phyloP scores from a whole-genome alignment of 1,140 invertebrate genomes.

The Drosophila gunungcola region DNA sequence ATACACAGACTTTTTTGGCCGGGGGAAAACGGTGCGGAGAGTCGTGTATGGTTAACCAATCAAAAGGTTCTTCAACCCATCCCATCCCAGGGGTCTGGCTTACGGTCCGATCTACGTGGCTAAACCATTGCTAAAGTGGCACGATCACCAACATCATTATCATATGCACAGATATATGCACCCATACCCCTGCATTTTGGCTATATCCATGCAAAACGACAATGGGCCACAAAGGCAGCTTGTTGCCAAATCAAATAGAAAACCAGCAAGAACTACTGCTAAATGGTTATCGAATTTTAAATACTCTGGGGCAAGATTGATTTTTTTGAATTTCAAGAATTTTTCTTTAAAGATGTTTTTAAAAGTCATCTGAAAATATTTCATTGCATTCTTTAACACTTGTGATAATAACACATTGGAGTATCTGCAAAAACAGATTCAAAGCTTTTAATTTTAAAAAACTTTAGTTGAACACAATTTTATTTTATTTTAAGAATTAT shows the following conservation, averaged over 20 bases:
- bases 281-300: too few species aligned
- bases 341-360: too few species aligned
- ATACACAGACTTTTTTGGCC: conserved; percentile 2
- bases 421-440: too few species aligned
- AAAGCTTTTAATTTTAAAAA: too few species aligned
- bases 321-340: too few species aligned
- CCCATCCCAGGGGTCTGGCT: conserved; percentile 34
- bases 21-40: not conserved
- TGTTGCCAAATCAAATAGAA: conserved; percentile 78
- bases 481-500: too few species aligned
- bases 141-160: conserved; percentile 82
- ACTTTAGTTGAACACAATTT: too few species aligned
- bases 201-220: conserved; percentile 39
- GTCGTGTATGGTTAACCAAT: conserved; percentile 72
- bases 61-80: conserved; percentile 81
- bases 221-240: conserved; percentile 51
- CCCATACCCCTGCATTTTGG: conserved; percentile 7
- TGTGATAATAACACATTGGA: too few species aligned
- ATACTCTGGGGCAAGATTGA: not conserved
- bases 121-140: conserved; percentile 81
- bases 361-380: too few species aligned
- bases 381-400: too few species aligned
- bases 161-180: conserved; percentile 50
- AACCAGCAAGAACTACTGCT: conserved; percentile 48
- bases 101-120: conserved; percentile 53